phyloP scores from a whole-genome alignment of 2,888 invertebrate species.

The Leptopilina syphax region DNA sequence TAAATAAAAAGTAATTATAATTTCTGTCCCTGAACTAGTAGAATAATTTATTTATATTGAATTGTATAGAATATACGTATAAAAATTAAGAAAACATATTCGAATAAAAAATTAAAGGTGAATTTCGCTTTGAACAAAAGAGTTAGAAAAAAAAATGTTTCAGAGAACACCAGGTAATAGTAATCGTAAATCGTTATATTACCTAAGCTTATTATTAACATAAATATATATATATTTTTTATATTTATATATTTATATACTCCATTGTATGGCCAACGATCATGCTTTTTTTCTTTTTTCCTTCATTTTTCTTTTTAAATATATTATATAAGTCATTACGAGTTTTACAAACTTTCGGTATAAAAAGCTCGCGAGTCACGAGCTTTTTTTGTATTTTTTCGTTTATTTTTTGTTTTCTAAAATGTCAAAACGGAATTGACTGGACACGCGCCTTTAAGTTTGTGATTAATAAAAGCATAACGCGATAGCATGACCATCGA shows the following conservation, averaged over 20 bases:
- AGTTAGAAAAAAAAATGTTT: constrained; percentile 60
- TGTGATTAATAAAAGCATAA: constrained; percentile 1
- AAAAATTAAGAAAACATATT: constrained; percentile 18
- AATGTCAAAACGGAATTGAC: constrained; percentile 32
- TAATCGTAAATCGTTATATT: constrained; percentile 56
- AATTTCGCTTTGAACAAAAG: constrained; percentile 25
- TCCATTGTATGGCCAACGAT: constrained; percentile 76
- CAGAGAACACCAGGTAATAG: constrained; percentile 66
- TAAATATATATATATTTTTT: constrained; percentile 67
- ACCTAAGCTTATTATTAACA: constrained; percentile 70
- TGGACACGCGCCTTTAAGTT: constrained; percentile 36
- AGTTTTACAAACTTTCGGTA: constrained; percentile 60
- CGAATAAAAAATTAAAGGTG: background rate
- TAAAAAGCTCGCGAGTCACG: constrained; percentile 32
- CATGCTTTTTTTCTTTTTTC: constrained; percentile 66
- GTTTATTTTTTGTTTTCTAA: no score
- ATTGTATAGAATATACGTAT: background rate
- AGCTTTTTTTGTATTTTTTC: constrained; percentile 11
- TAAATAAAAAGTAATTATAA: background rate
- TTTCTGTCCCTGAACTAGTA: constrained; percentile 11
- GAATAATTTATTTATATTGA: background rate
- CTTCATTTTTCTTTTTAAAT: constrained; percentile 48
- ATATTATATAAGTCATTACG: constrained; percentile 63
- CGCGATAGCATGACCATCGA: constrained; percentile 61
- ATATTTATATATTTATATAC: constrained; percentile 66